Evolutionary conservation across 2,888 invertebrate species (phyloP), one percentile per base, ranked within the genome.

Genomic region (Thymelicus sylvestris): DNA sequence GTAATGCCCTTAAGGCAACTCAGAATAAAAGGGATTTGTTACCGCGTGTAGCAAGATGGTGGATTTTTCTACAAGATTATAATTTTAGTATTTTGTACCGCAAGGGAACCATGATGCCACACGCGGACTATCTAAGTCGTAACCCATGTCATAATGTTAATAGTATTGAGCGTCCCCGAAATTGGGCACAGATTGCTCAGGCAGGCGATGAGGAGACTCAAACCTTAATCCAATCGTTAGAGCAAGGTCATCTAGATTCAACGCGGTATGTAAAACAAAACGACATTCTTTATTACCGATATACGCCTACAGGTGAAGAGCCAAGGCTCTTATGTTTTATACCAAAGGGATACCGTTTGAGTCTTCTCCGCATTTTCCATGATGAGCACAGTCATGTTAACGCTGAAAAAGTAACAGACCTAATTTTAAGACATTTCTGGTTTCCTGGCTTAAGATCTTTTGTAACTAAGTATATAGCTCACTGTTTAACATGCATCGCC

Each of bases 1-100:
- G 55, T 7, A 55, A 55, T 10, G 55, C 55, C 3, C 24, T 55
- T 24, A 55, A 55, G 55, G 24, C 55, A 24, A 55, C 55, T 8
- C 24, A 55, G 10, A 19, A 24, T 0, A 55, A 55, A 55, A 55
- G 24, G 24, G 24, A 55, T 10, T 10, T 55, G 2, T 55, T 55
- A 10, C 55, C 55, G 7, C 50, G 50, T 7, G 50, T 50, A 50
- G 50, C 50, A 15, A 50, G 50, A 7, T 57, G 55, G 66, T 66
- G 66, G 66, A 10, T 66, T 2, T 50, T 57, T 7, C 8, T 66
- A 41, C 66, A 66, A 41, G 66, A 66, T 19, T 66, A 24, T 13
- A 8, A 57, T 15, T 66, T 57, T 7, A 10, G n/a, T 12, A 47
- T 66, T 31, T 59, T 59, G 48, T 66, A 66, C 44, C 15, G 59